Conservation (phyloP, 2,888 invertebrate species). For the Xylota segnis region DNA sequence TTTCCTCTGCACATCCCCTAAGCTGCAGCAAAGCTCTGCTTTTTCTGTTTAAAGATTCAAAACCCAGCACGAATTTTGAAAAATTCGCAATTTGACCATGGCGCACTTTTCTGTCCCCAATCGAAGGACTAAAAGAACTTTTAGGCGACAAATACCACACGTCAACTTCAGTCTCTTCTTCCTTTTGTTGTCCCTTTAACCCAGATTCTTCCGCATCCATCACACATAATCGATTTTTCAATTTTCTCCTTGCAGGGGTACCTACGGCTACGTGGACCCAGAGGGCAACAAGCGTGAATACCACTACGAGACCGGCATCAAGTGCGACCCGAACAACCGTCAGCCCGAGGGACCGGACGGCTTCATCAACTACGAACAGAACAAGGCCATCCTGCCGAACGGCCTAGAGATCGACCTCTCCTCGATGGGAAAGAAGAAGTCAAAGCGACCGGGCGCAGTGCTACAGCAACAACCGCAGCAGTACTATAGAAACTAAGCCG, state of each 20-base stretch:
- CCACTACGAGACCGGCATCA: conserved; percentile 92
- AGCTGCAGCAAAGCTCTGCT: too few species aligned
- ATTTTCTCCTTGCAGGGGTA: conserved; percentile 85
- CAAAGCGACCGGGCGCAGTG: conserved; percentile 87
- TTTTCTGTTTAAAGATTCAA: too few species aligned
- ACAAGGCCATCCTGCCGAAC: conserved; percentile 89
- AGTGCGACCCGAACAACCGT: conserved; percentile 85
- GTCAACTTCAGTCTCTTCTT: too few species aligned
- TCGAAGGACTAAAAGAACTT: background rate
- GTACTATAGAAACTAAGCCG: conserved; percentile 81
- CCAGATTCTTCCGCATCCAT: background rate
- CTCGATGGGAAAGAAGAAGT: conserved; percentile 89
- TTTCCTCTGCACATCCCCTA: too few species aligned
- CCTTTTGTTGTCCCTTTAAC: too few species aligned
- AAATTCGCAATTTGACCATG: too few species aligned
- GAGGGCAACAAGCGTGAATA: conserved; percentile 93
- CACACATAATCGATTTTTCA: background rate
- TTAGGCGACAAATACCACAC: background rate
- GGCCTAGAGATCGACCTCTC: conserved; percentile 90
- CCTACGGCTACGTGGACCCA: conserved; percentile 93
- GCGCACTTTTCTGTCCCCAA: too few species aligned
- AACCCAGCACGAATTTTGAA: too few species aligned
- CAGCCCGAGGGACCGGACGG: conserved; percentile 86
- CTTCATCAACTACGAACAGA: conserved; percentile 90
- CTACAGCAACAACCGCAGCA: conserved; percentile 75